Evolutionary conservation across 2,113 vertebrate genomes (phyloP).

Genomic region (Sialia sialis): DNA sequence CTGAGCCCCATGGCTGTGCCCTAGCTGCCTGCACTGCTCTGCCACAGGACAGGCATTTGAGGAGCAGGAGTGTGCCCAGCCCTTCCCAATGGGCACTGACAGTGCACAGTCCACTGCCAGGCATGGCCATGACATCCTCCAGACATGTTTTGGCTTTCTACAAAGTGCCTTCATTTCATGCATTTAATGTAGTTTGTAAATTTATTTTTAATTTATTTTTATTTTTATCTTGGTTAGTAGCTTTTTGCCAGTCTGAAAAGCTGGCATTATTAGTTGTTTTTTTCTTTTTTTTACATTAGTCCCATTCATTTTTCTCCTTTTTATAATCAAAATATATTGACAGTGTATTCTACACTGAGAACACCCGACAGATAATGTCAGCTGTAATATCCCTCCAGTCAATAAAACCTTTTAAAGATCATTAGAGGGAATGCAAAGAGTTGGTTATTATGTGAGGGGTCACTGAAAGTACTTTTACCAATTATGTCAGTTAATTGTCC

Average conservation of each 20-base stretch:
- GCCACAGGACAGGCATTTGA: background rate
- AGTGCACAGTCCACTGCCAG: background rate
- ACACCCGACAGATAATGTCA: background rate
- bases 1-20: background rate
- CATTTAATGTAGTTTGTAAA: background rate
- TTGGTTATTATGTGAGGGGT: background rate
- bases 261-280: background rate
- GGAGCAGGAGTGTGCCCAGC: background rate
- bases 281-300: background rate
- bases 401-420: conserved; percentile 41
- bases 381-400: background rate
- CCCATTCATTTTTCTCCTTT: background rate
- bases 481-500: background rate
- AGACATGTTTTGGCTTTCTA: background rate
- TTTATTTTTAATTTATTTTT: background rate
- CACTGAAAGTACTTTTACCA: conserved; percentile 17
- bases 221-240: background rate
- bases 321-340: background rate
- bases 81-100: background rate
- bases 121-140: background rate
- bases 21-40: background rate
- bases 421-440: background rate
- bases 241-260: background rate
- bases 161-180: background rate
- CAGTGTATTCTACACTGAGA: background rate